Base-by-base conservation (phyloP, 2,797 vertebrate genomes). In the Peromyscus eremicus region DNA sequence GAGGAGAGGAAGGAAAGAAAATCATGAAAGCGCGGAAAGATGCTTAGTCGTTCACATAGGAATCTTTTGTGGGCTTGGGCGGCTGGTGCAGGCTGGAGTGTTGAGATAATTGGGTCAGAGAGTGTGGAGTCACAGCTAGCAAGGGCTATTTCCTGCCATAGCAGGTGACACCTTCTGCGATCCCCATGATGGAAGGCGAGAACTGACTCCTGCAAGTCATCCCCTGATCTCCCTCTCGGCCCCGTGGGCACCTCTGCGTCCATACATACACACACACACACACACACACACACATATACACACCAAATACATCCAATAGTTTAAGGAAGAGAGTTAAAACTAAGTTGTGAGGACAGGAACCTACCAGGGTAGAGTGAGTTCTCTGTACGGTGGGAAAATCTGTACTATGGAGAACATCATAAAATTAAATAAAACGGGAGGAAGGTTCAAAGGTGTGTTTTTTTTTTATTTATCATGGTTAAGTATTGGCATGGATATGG, bases 301-400 rank as follows among this genome's bases (percentile, higher is more conserved):
- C 23, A 37, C 0, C 66, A 55, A 34, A 25, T 52, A n/a, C 2
- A 71, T 27, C 14, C 62, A 68, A 27, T 55, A 16, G 2, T 37
- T 49, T 84, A 46, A 46, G 32, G 27, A 66, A 16, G 34, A 34
- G 46, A 70, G 46, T 68, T 52, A 52, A 46, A 29, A 77, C 13
- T 34, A 91, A 23, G 81, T 37, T 87, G 12, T 84, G 29, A 29
- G 76, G 52, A 75, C 34, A 17, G 73, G 73, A 79, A 46, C 89
- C 87, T 66, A 81, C 34, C 57, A 96, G 62, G 6, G 76, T 73
- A 46, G 21, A 82, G 49, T 88, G 88, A 62, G 70, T 76, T 91
- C 19, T 70, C 92, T 32, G 57, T 3, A 37, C 23, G 81, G 52
- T 27, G 19, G 21, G 21, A 21, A 95, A 92, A 73, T 27, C 66